Conservation (phyloP, 2,888 invertebrate genomes). For the Ramazzottius varieornatus region DNA sequence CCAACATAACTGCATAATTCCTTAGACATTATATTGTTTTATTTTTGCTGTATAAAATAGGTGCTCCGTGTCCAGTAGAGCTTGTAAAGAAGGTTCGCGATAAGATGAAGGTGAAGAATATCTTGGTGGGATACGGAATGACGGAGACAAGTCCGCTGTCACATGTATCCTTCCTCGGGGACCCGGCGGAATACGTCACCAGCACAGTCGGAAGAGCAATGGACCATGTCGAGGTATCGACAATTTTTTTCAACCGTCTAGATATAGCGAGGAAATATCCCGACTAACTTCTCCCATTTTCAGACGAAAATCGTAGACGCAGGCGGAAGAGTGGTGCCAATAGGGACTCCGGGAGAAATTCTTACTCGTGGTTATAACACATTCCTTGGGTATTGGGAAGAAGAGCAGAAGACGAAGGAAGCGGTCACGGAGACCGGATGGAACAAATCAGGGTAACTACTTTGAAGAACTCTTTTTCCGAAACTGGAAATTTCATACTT, state of each 20-base stretch:
- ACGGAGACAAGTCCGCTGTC: slow-evolving; percentile 28
- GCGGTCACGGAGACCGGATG: slow-evolving; percentile 40
- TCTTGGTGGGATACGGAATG: slow-evolving; percentile 26
- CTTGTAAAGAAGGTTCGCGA: slow-evolving; percentile 23
- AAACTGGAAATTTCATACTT: too few species aligned
- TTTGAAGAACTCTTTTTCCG: too few species aligned
- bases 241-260: too few species aligned
- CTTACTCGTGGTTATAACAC: slow-evolving; percentile 41
- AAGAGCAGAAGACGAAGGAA: slow-evolving; percentile 42
- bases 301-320: slow-evolving; percentile 31
- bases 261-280: too few species aligned
- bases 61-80: slow-evolving; percentile 37
- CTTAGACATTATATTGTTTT: too few species aligned
- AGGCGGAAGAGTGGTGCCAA: slow-evolving; percentile 36
- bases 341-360: slow-evolving; percentile 45
- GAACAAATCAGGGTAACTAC: slow-evolving; percentile 52
- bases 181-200: slow-evolving; percentile 21
- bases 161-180: slow-evolving; percentile 22
- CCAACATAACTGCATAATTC: too few species aligned
- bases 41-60: too few species aligned
- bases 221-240: slow-evolving; percentile 23
- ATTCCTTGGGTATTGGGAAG: slow-evolving; percentile 59
- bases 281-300: too few species aligned
- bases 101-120: slow-evolving; percentile 22
- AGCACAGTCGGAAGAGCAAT: slow-evolving; percentile 23